A percentile compares a stretch with the other conserved stretches of the same genome.
Evolutionary conservation across 2,113 vertebrate species (phyloP).

Genomic region (Sphaerodactylus townsendi): DNA sequence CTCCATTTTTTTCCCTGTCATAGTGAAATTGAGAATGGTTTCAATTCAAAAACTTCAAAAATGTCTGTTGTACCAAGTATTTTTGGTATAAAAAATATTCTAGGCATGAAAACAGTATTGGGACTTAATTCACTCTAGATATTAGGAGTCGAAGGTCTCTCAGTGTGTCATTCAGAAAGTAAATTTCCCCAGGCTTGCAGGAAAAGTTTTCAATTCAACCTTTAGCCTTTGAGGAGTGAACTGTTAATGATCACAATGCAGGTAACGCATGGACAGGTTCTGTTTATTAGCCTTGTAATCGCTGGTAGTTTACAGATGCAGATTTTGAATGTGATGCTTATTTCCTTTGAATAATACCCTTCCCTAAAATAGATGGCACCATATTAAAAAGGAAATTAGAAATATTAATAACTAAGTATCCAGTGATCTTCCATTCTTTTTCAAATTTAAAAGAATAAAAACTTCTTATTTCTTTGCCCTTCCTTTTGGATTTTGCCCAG

Average conservation of each 20-base stretch:
- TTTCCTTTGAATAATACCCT: background rate
- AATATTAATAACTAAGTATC: background rate
- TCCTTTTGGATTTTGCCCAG: background rate
- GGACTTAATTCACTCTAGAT: background rate
- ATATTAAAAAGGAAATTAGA: background rate
- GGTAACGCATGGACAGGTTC: background rate
- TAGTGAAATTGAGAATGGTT: background rate
- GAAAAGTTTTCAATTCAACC: background rate
- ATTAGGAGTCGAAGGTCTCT: background rate
- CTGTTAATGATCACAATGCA: background rate
- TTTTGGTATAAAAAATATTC: background rate
- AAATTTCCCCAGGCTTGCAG: constrained; percentile 36
- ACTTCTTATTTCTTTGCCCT: background rate
- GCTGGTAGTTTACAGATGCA: background rate
- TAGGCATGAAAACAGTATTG: background rate
- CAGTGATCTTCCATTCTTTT: background rate
- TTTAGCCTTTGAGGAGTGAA: background rate
- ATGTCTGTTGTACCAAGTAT: background rate
- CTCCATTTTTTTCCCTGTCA: background rate
- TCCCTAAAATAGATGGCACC: background rate
- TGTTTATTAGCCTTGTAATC: background rate
- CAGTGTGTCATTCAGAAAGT: constrained; percentile 8
- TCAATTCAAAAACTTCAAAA: background rate
- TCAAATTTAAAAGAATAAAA: background rate
- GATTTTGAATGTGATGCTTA: background rate